Evolutionary conservation across 2,797 vertebrate species (phyloP).

Genomic region (Clarias platycephalus): DNA sequence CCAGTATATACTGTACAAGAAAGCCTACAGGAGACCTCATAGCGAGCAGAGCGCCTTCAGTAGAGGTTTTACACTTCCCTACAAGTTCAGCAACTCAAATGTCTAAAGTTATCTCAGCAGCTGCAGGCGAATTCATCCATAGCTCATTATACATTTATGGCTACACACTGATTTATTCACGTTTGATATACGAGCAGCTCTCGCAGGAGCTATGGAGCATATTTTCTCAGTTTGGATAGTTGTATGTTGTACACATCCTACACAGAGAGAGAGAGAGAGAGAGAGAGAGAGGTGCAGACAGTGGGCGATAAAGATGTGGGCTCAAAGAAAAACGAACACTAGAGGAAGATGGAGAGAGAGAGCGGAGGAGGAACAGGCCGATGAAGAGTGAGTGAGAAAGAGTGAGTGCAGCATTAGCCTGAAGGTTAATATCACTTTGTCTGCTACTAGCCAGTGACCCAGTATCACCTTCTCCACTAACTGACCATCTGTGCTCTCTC

Average conservation of each 20-base stretch:
- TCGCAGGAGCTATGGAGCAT: not conserved
- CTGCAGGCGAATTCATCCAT: conserved; percentile 18
- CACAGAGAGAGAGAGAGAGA: not conserved
- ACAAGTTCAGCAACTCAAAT: conserved; percentile 9
- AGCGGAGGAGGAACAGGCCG: not conserved
- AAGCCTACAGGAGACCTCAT: conserved; percentile 53
- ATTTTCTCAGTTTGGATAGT: conserved; percentile 25
- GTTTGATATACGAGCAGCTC: not conserved
- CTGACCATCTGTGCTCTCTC: conserved; percentile 65
- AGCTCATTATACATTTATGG: conserved; percentile 24
- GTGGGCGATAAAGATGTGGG: conserved; percentile 1
- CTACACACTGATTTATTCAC: not conserved
- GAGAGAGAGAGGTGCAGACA: not conserved
- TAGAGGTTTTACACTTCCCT: not conserved
- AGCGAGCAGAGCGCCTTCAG: not conserved
- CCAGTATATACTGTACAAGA: not conserved
- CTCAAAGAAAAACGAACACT: not conserved
- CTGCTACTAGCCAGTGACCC: conserved; percentile 70
- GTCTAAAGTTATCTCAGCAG: conserved; percentile 23
- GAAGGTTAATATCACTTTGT: conserved; percentile 73
- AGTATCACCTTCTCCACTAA: conserved; percentile 67
- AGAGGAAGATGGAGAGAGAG: not conserved
- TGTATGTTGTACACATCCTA: conserved; percentile 16
- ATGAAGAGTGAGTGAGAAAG: conserved; percentile 43
- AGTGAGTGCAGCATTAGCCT: conserved; percentile 55